Conservation (phyloP, 1,140 invertebrate genomes). For the Drosophila sucinea region DNA sequence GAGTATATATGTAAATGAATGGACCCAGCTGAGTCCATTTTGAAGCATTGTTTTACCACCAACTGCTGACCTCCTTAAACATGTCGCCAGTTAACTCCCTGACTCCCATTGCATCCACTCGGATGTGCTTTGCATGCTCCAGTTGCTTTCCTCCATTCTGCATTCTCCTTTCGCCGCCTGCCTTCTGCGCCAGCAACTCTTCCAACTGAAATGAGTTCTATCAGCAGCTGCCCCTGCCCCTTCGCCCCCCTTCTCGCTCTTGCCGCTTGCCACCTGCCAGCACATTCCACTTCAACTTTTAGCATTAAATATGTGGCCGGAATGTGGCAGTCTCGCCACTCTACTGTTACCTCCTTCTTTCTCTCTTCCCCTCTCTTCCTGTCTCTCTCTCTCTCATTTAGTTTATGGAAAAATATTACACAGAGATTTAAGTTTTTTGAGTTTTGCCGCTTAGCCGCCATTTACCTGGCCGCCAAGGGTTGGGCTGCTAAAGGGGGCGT, state of each 20-base stretch:
- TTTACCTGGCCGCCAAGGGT: constrained; percentile 66
- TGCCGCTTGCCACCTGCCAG: background rate
- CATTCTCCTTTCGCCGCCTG: constrained; percentile 5
- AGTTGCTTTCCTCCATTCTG: constrained; percentile 43
- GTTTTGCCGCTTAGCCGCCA: constrained; percentile 52
- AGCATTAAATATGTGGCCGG: constrained; percentile 75
- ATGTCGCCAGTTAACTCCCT: constrained; percentile 45
- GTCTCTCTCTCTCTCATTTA: constrained; percentile 5
- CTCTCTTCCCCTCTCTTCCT: background rate
- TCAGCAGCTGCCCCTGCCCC: constrained; percentile 40
- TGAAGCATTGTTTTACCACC: constrained; percentile 42
- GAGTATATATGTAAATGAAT: constrained; percentile 31
- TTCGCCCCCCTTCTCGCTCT: constrained; percentile 21
- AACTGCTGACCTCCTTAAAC: constrained; percentile 48
- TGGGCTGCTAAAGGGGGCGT: constrained; percentile 24
- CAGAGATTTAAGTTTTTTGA: constrained; percentile 73
- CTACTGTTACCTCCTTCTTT: background rate
- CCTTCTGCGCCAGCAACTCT: constrained; percentile 10
- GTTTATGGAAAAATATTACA: constrained; percentile 77
- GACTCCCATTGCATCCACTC: constrained; percentile 59
- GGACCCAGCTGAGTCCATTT: constrained; percentile 47
- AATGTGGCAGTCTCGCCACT: constrained; percentile 15
- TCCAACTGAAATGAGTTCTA: constrained; percentile 53
- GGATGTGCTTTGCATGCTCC: constrained; percentile 77
- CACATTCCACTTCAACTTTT: constrained; percentile 46